Conservation (phyloP, 2,888 invertebrate genomes). For the Acronicta alni region DNA sequence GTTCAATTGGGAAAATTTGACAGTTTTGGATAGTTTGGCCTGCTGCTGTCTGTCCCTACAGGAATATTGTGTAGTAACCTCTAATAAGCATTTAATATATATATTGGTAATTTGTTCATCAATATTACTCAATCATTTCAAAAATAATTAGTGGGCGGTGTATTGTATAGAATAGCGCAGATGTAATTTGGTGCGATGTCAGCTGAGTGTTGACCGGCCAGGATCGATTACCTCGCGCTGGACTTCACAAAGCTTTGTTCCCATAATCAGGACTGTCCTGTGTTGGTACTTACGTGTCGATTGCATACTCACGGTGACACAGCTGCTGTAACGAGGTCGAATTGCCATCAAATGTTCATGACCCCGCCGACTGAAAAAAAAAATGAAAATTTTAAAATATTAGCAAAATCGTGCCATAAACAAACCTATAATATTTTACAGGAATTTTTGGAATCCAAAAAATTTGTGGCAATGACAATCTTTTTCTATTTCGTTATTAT, state of each 20-base stretch:
- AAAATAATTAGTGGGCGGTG: conserved; percentile 20
- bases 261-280: conserved; percentile 56
- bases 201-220: conserved; percentile 48
- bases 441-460: too few species aligned
- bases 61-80: too few species aligned
- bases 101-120: too few species aligned
- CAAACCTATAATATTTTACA: too few species aligned
- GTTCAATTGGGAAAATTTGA: too few species aligned
- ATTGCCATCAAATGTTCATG: not conserved
- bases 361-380: not conserved
- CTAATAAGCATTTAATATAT: too few species aligned
- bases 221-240: conserved; percentile 40
- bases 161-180: conserved; percentile 27
- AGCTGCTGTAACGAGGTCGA: conserved; percentile 18
- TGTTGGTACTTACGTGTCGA: conserved; percentile 44
- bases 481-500: too few species aligned
- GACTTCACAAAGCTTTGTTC: conserved; percentile 56
- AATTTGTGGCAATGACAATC: too few species aligned
- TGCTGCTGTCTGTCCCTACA: too few species aligned
- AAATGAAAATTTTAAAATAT: too few species aligned
- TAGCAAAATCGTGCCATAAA: too few species aligned
- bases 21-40: too few species aligned
- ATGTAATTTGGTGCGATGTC: conserved; percentile 50
- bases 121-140: conserved; percentile 6
- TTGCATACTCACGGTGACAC: conserved; percentile 56